Conservation (phyloP, 2,113 vertebrate genomes). For the Antennarius striatus region DNA sequence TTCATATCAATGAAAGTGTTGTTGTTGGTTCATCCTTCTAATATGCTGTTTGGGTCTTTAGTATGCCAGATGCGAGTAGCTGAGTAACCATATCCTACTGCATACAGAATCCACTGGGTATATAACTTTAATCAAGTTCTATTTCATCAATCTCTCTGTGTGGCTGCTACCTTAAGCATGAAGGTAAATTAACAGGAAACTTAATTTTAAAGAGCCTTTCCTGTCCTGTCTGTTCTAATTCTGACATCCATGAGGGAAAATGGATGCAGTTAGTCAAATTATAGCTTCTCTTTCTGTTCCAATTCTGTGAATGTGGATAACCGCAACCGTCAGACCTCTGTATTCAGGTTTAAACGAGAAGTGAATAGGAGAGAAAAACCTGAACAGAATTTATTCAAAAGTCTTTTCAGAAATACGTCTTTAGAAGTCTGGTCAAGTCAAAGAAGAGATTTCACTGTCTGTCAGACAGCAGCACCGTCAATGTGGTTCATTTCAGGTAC, state of each 20-base stretch:
- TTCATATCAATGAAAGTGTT: background rate
- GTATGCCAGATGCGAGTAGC: background rate
- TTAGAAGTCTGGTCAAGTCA: constrained; percentile 33
- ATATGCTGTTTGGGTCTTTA: constrained; percentile 1
- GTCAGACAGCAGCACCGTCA: constrained; percentile 16
- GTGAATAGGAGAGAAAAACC: constrained; percentile 13
- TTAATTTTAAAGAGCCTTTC: constrained; percentile 25
- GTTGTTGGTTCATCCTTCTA: background rate
- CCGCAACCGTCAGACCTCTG: constrained; percentile 13
- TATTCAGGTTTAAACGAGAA: constrained; percentile 34
- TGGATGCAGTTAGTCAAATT: constrained; percentile 35
- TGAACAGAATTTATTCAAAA: constrained; percentile 40
- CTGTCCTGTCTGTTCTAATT: constrained; percentile 17
- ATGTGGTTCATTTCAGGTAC: constrained; percentile 52
- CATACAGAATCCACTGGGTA: background rate
- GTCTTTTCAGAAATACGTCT: constrained; percentile 4
- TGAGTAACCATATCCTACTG: background rate
- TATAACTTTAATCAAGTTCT: constrained; percentile 14
- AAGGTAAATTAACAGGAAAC: constrained; percentile 8
- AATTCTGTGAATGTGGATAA: constrained; percentile 22
- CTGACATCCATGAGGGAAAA: constrained; percentile 17
- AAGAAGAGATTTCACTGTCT: constrained; percentile 27
- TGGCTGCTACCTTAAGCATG: constrained; percentile 11
- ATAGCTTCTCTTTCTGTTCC: constrained; percentile 30
- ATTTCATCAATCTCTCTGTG: background rate